Evolutionary conservation across 2,113 vertebrate species (phyloP), one percentile per base, ranked within the genome.

Genomic region (Callocephalon fimbriatum): DNA sequence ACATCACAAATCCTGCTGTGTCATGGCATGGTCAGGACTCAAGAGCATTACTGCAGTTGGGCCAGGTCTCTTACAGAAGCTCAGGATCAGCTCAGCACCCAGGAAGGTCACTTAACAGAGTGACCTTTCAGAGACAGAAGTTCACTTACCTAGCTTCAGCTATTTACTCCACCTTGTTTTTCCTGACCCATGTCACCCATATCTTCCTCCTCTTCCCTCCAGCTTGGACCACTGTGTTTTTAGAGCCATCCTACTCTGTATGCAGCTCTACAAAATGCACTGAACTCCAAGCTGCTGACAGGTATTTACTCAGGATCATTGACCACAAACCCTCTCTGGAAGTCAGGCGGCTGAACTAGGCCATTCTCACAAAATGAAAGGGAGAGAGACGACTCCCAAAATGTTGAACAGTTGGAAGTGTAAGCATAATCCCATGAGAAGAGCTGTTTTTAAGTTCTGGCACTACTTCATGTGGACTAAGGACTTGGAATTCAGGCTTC

Each of bases 1-100:
- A 83, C 3, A 4, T 40, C 20, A 61, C 14, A 83, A 73, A 56
- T 86, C 40, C 26, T 83, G 15, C 35, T 76, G 42, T 58, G 9
- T 18, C 29, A 50, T 0, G 0, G 9, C 9, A 35, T 13, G 23
- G 25, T 61, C 2, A 3, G 19, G 48, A 59, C 26, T 47, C 42
- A 82, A 71, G 11, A 29, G 1, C 17, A 38, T 31, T 47, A 48
- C 47, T 38, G 32, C 32, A 56, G 11, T 32, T 63, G 32, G 14
- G 14, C 13, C 53, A 71, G 42, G 42, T 25, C 25, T 67, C 44
- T 82, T 13, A 12, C 0, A 53, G 16, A 67, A 10, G 32, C 42
- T 72, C 38, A 47, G 23, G 44, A 65, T 50, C 44, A 56, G 35
- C 29, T 59, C n/a, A 78, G 38, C 16, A 76, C 5, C 13, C 26